Conservation (phyloP, 2,113 vertebrate species). For the Coreoperca whiteheadi region DNA sequence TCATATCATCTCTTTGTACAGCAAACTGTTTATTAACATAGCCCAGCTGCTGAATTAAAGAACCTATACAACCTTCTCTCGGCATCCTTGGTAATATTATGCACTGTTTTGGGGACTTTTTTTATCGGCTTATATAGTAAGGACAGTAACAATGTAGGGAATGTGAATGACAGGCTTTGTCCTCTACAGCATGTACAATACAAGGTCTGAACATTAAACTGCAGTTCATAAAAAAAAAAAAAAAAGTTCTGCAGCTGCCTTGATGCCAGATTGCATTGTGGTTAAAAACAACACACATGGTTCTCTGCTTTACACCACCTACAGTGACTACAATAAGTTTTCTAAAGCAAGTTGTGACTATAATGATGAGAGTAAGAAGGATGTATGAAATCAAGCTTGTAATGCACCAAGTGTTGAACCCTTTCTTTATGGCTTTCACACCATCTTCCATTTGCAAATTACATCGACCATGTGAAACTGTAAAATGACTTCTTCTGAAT, state of each 20-base stretch:
- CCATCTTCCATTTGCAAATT: conserved; percentile 12
- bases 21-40: conserved; percentile 84
- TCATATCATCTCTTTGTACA: conserved; percentile 82
- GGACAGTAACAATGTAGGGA: conserved; percentile 50
- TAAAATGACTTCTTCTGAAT: conserved; percentile 42
- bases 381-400: conserved; percentile 38
- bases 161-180: conserved; percentile 57
- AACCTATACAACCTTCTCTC: conserved; percentile 50
- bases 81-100: conserved; percentile 56
- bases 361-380: conserved; percentile 5
- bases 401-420: conserved; percentile 14
- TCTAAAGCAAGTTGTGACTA: conserved; percentile 3
- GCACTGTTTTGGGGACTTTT: conserved; percentile 32
- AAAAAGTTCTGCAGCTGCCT: not conserved
- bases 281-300: too few relatives aligned
- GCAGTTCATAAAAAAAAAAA: conserved; percentile 42
- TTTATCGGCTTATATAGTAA: conserved; percentile 42
- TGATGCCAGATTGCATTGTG: conserved; percentile 21
- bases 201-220: conserved; percentile 29
- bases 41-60: conserved; percentile 77
- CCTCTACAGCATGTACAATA: conserved; percentile 16
- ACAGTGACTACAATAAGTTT: conserved; percentile 27
- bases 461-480: conserved; percentile 13
- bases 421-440: conserved; percentile 25
- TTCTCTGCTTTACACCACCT: not conserved